Base-by-base conservation (phyloP, 2,888 invertebrate species). In the Drosophila crucigera region DNA sequence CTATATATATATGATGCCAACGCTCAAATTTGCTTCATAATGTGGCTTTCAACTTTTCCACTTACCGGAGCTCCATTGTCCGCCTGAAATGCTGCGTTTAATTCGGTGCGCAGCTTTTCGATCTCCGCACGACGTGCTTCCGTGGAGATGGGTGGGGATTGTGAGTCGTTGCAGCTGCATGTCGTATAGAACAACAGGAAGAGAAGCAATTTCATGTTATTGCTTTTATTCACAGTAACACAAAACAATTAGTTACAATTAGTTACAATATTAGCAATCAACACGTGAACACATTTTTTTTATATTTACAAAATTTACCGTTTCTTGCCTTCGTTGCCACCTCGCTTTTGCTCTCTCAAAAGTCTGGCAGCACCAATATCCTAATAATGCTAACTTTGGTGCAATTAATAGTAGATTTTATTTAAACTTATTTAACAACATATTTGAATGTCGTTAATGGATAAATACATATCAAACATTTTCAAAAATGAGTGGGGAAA, bases 91-190 rank as follows among this genome's bases (percentile, higher is more conserved):
- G 92, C 91, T 10, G 71, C 68, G 25, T 73, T 82, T 16, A 93
- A 73, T 68, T 93, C 89, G 19, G 79, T 74, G n/a, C 92, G 91
- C 37, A 93, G 66, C 56, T 78, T 85, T 19, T 81, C 78, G 10
- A 91, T 83, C 73, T 92, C 93, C 1, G 80, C 76, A 1, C 83
- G 71, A 43, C 82, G 74, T 11, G 41, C 53, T 30, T 60, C n/a
- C 10, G 47, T 41, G 5, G 30, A 25, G 2, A 41, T 25, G 16
- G 55, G 31, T 1, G 19, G 37, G 11, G 41, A n/a, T 53, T 33
- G 25, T 11, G 7, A 52, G 43, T 33, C 37, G 35, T 19, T 62
- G 33, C 61, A n/a, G 50, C n/a, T 64, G 47, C 73, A 68, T 35
- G 28, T 33, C 10, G 37, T 50, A 1, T 41, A 58, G 9, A 78